Conservation (phyloP, 1,140 invertebrate species). For the Solen grandis region DNA sequence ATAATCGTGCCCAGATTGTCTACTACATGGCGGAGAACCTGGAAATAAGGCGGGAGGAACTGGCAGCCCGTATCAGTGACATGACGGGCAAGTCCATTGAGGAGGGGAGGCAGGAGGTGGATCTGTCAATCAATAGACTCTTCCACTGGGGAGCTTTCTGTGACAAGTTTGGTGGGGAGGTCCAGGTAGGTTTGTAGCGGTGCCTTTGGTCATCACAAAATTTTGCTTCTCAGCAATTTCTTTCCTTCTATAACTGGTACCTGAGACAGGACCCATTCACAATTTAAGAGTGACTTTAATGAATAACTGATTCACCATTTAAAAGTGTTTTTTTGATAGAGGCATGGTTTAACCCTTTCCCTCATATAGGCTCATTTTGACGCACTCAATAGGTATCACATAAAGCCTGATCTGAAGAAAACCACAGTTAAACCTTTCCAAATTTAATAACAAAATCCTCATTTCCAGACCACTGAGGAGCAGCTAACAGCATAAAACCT, state of each 20-base stretch:
- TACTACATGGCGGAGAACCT: constrained; percentile 83
- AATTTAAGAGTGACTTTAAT: not conserved
- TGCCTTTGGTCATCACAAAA: not conserved
- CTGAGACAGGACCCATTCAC: too few relatives aligned
- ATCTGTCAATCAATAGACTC: constrained; percentile 79
- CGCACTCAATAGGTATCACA: too few relatives aligned
- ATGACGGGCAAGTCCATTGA: constrained; percentile 74
- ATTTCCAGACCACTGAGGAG: too few relatives aligned
- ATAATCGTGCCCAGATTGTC: constrained; percentile 82
- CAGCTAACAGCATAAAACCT: too few relatives aligned
- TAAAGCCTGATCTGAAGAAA: too few relatives aligned
- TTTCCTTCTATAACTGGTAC: too few relatives aligned
- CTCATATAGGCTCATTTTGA: too few relatives aligned
- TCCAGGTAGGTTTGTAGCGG: constrained; percentile 74
- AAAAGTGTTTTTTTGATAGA: too few relatives aligned
- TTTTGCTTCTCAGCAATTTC: not conserved
- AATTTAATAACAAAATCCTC: too few relatives aligned
- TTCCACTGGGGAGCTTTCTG: constrained; percentile 82
- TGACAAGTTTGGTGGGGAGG: constrained; percentile 81
- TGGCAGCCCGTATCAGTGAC: constrained; percentile 71
- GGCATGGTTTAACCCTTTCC: too few relatives aligned
- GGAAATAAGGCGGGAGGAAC: constrained; percentile 76
- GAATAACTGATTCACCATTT: too few relatives aligned
- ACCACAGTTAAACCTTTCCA: too few relatives aligned
- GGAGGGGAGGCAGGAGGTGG: constrained; percentile 77